Evolutionary conservation across 2,888 invertebrate genomes (phyloP).

Genomic region (Incurvaria masculella): DNA sequence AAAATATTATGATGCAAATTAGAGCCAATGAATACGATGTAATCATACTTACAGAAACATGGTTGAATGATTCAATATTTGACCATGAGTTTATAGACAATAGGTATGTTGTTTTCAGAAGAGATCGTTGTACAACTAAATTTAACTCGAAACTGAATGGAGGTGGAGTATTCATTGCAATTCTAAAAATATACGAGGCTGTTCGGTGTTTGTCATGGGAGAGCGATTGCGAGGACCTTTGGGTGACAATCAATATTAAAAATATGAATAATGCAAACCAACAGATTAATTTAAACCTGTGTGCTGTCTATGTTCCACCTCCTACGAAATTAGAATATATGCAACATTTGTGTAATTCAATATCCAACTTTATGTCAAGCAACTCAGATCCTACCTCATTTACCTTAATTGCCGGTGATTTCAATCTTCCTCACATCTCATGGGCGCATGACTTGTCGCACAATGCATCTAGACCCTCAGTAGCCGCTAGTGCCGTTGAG

Average conservation of each 20-base stretch:
- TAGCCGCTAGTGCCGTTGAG: not conserved
- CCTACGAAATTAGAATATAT: not conserved
- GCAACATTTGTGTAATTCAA: not conserved
- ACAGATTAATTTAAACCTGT: not conserved
- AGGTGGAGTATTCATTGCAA: not conserved
- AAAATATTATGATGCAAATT: not conserved
- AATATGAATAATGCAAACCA: too few species aligned
- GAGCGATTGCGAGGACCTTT: not conserved
- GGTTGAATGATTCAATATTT: not conserved
- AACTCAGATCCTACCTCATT: not conserved
- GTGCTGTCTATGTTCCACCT: not conserved
- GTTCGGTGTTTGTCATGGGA: not conserved
- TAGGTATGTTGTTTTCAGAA: not conserved
- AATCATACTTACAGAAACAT: not conserved
- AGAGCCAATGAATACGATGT: not conserved
- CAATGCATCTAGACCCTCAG: too few species aligned
- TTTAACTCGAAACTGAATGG: not conserved
- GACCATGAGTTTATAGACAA: not conserved
- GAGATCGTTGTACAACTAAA: not conserved
- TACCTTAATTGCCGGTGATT: not conserved
- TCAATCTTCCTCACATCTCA: not conserved
- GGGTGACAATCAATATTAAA: not conserved
- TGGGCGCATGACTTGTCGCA: not conserved
- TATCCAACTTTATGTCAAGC: not conserved
- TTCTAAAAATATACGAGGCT: not conserved